Conservation (phyloP, 37 sponge, comb jelly and placozoan genomes). For the Geodia barretti region DNA sequence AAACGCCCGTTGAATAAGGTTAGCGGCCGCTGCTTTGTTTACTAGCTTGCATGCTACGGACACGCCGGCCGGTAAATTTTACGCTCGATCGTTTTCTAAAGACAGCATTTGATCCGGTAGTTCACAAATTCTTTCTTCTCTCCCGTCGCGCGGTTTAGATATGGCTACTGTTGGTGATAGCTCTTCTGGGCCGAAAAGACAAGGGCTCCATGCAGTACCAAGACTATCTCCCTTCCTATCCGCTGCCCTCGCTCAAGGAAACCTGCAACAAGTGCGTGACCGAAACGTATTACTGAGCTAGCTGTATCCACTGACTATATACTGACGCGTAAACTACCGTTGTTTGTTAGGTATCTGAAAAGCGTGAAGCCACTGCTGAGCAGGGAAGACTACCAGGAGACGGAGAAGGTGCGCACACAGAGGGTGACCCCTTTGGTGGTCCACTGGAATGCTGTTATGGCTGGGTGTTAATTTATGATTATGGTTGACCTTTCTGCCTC, state of each 20-base stretch:
- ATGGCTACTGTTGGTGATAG: conserved; percentile 62
- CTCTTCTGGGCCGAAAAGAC: conserved; percentile 48
- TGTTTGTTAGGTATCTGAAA: conserved; percentile 56
- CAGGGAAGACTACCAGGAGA: conserved; percentile 56
- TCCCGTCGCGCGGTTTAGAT: too few species aligned
- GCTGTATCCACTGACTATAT: not conserved
- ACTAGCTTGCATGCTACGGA: too few species aligned
- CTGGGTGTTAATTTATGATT: too few species aligned
- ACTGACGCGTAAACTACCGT: not conserved
- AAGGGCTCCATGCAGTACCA: conserved; percentile 52
- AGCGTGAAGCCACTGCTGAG: conserved; percentile 67
- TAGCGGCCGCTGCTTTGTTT: too few species aligned
- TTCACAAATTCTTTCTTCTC: not conserved
- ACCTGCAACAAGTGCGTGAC: conserved; percentile 64
- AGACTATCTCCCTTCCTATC: conserved; percentile 66
- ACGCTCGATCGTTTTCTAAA: too few species aligned
- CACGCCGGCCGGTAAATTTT: too few species aligned
- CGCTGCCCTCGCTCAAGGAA: conserved; percentile 66
- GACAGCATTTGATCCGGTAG: too few species aligned
- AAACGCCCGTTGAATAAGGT: conserved; percentile 57
- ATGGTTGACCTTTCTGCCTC: too few species aligned
- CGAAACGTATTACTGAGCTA: not conserved
- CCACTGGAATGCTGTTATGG: too few species aligned
- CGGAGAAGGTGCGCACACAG: conserved; percentile 27
- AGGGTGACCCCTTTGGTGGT: not conserved